These are phyloP conservation scores for Epizoanthus stellaris DNA, from an alignment of 92 coral and sea anemone species.

Conservation along the genomic window DNA sequence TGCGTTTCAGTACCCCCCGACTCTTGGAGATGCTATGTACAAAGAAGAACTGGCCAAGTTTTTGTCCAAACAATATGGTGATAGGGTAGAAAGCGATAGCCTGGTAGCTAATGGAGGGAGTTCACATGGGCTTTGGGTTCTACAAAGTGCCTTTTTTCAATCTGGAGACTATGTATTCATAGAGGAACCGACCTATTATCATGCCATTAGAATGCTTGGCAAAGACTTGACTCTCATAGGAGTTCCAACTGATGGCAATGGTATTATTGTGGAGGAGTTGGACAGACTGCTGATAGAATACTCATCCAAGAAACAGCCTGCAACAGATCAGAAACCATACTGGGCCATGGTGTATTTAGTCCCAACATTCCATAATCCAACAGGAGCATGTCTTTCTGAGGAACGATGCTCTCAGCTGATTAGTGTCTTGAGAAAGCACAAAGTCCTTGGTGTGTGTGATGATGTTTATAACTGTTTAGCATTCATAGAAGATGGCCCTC, in stretches of 20 bases:
- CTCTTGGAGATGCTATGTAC: conserved; percentile 54
- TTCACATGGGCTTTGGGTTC: conserved; percentile 62
- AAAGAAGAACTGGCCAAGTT: conserved; percentile 75
- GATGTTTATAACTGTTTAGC: conserved; percentile 68
- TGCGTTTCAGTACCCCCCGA: conserved; percentile 81
- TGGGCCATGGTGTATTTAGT: conserved; percentile 77
- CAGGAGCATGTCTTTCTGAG: conserved; percentile 54
- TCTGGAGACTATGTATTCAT: conserved; percentile 74
- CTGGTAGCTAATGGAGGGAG: conserved; percentile 68
- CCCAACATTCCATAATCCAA: conserved; percentile 78
- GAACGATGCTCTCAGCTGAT: conserved; percentile 63
- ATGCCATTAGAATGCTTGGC: conserved; percentile 60
- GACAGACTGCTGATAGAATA: conserved; percentile 56
- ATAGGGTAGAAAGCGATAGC: conserved; percentile 64
- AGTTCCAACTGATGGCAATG: conserved; percentile 72
- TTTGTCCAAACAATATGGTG: conserved; percentile 64
- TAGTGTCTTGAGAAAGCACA: conserved; percentile 52
- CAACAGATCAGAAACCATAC: conserved; percentile 57
- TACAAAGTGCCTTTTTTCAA: conserved; percentile 60
- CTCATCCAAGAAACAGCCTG: conserved; percentile 42
- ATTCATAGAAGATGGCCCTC: conserved; percentile 53
- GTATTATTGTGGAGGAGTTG: conserved; percentile 58
- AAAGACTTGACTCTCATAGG: neutral
- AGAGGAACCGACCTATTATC: conserved; percentile 73
- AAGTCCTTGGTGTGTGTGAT: conserved; percentile 64